These are phyloP conservation scores for Zosterops hypoxanthus DNA, from an alignment of 2,113 vertebrate genomes.

Conservation along the genomic window DNA sequence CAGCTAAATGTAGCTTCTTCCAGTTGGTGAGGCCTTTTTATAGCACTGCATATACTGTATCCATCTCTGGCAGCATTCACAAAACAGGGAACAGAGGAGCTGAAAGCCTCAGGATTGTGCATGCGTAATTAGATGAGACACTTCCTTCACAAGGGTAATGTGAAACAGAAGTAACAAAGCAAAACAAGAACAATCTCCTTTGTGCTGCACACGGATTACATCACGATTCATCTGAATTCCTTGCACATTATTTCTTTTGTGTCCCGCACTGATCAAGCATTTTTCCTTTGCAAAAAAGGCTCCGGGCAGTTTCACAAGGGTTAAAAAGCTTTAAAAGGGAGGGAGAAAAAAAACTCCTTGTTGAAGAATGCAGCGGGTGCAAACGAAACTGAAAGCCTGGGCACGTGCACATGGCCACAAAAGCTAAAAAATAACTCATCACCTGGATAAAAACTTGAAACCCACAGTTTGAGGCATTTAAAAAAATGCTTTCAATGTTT, in stretches of 20 bases:
- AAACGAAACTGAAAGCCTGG: neutral
- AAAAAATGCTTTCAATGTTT: neutral
- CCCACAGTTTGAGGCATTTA: neutral
- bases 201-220: conserved; percentile 21
- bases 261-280: neutral
- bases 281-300: neutral
- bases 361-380: neutral
- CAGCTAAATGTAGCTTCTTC: neutral
- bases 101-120: conserved; percentile 27
- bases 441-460: neutral
- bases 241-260: neutral
- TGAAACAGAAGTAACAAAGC: conserved; percentile 44
- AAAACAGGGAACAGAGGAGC: conserved; percentile 1
- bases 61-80: neutral
- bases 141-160: conserved; percentile 34
- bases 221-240: neutral
- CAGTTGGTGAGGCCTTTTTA: neutral
- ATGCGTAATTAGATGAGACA: conserved; percentile 38
- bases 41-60: neutral
- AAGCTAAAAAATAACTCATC: neutral
- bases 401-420: neutral
- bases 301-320: neutral
- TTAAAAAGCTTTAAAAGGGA: conserved; percentile 7
- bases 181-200: conserved; percentile 39
- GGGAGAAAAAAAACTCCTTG: fast-evolving